A percentile compares a stretch with the other conserved stretches of the same genome.
Evolutionary conservation across 37 sponge, comb jelly and placozoan species (phyloP).

Genomic region (Corticium candelabrum): DNA sequence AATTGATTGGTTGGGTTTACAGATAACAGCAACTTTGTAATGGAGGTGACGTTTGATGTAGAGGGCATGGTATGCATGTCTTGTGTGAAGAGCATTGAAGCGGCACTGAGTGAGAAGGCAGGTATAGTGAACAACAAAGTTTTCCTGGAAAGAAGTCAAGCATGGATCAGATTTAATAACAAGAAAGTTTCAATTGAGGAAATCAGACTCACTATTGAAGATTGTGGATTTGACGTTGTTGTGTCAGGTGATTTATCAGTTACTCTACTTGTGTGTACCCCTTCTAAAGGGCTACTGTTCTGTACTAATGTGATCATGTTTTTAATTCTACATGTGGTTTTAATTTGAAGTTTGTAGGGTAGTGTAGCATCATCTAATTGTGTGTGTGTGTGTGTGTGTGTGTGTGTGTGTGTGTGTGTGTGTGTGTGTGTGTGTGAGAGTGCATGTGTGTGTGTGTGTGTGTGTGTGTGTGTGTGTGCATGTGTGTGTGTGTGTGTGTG

Average conservation of each 20-base stretch:
- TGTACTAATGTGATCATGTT: neutral
- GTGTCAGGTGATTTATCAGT: no score
- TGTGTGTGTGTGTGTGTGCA: neutral
- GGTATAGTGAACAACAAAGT: neutral
- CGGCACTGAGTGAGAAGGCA: neutral
- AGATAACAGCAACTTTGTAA: no score
- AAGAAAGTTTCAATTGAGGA: neutral
- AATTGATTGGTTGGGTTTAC: no score
- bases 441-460: no score
- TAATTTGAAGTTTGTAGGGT: neutral
- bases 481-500: slow-evolving; percentile 5
- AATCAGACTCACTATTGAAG: neutral
- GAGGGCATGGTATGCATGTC: neutral
- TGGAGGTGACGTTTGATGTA: neutral
- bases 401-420: slow-evolving; percentile 5
- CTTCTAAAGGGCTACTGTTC: no score
- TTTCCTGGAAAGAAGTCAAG: neutral
- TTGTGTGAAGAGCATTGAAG: neutral
- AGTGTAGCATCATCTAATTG: neutral
- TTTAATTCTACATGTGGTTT: neutral
- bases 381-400: slow-evolving; percentile 5
- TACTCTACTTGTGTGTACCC: no score
- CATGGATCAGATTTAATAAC: neutral
- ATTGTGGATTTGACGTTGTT: neutral
- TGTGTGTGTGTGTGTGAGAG: slow-evolving; percentile 3